phyloP scores from a whole-genome alignment of 2,888 invertebrate genomes.

The Helicoverpa assulta region DNA sequence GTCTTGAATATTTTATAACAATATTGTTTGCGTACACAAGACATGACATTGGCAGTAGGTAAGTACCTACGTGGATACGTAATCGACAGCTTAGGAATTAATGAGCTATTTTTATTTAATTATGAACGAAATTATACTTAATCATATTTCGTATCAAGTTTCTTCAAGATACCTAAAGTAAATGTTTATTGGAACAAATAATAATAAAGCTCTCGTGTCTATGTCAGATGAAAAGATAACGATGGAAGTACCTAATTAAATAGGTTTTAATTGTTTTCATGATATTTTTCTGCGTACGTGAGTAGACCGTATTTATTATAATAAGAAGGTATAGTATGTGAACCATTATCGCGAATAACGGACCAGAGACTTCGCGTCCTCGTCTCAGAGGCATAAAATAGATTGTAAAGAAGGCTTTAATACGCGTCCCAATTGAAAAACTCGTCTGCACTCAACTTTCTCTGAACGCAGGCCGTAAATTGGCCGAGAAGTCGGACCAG shows the following conservation, averaged over 20 bases:
- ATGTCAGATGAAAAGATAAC: too few species aligned
- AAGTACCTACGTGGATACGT: slow-evolving; percentile 28
- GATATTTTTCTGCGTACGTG: background rate
- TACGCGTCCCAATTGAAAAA: slow-evolving; percentile 64
- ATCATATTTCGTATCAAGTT: too few species aligned
- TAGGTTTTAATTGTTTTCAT: too few species aligned
- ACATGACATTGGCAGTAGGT: slow-evolving; percentile 19
- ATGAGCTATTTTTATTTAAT: background rate
- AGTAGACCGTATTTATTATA: background rate
- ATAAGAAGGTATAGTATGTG: slow-evolving; percentile 8
- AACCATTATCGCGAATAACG: slow-evolving; percentile 46
- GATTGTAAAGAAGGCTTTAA: slow-evolving; percentile 65
- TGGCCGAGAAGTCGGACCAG: slow-evolving; percentile 47
- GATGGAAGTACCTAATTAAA: too few species aligned
- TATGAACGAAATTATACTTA: too few species aligned
- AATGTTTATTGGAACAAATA: too few species aligned
- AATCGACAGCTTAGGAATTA: background rate
- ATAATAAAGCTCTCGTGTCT: too few species aligned
- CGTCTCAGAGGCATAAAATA: slow-evolving; percentile 61
- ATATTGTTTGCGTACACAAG: slow-evolving; percentile 33
- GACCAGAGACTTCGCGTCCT: slow-evolving; percentile 45
- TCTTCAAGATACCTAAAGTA: too few species aligned
- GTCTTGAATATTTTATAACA: slow-evolving; percentile 40
- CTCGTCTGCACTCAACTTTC: slow-evolving; percentile 63
- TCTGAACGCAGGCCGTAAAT: slow-evolving; percentile 61